Percentiles rank a stretch among this genome's conserved stretches.
phyloP scores from a whole-genome alignment of 1,140 invertebrate species.

The Stegodyphus dumicola region DNA sequence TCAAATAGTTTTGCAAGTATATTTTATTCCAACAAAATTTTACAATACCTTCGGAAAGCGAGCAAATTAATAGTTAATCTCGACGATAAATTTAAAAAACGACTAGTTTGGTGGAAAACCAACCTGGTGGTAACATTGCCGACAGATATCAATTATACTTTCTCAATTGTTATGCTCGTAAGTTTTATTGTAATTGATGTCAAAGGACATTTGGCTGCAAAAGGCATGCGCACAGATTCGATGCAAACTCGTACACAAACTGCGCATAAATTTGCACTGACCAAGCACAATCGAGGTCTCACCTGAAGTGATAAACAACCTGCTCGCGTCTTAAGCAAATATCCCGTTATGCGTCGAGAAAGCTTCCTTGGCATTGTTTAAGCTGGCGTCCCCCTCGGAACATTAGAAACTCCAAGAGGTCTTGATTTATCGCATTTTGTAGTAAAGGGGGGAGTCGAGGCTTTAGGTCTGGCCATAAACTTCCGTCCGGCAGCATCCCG shows the following conservation, averaged over 20 bases:
- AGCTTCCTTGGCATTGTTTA: conserved; percentile 24
- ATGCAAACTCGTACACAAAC: neutral
- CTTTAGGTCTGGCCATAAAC: conserved; percentile 51
- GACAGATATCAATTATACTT: too few relatives aligned
- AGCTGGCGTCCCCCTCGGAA: conserved; percentile 17
- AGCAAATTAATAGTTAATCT: too few relatives aligned
- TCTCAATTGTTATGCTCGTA: neutral
- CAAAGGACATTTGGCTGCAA: neutral
- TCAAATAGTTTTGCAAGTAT: too few relatives aligned
- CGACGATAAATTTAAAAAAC: too few relatives aligned
- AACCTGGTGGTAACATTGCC: too few relatives aligned
- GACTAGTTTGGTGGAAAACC: too few relatives aligned
- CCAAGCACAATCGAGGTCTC: neutral
- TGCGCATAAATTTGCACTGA: neutral
- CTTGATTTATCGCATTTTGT: conserved; percentile 56
- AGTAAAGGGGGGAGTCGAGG: conserved; percentile 7
- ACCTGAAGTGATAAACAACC: conserved; percentile 48
- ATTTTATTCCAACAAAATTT: too few relatives aligned
- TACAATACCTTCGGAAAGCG: too few relatives aligned
- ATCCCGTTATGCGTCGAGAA: conserved; percentile 34
- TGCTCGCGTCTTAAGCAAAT: conserved; percentile 38
- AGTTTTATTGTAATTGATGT: neutral
- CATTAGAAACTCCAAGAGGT: conserved; percentile 22
- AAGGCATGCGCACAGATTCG: too few relatives aligned
- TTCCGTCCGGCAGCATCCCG: conserved; percentile 54